Conservation (phyloP, 2,888 invertebrate species). For the Xanthia togata region DNA sequence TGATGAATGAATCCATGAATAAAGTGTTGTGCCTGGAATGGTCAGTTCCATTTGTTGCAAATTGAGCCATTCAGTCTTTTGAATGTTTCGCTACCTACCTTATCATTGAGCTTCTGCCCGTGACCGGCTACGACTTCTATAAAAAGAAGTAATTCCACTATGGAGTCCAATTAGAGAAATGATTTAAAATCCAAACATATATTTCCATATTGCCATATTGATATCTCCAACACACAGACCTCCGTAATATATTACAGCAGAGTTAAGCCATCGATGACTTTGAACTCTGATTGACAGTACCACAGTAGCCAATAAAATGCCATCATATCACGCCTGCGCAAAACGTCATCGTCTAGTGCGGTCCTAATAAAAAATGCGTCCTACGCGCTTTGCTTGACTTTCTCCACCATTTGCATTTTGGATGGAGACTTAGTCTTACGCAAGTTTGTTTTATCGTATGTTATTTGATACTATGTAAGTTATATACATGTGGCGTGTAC, state of each 20-base stretch:
- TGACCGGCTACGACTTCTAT: not conserved
- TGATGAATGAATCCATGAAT: not conserved
- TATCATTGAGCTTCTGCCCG: not conserved
- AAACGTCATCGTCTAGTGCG: constrained; percentile 59
- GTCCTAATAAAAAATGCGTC: constrained; percentile 76
- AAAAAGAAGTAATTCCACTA: not conserved
- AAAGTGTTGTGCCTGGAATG: not conserved
- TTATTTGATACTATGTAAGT: constrained; percentile 65
- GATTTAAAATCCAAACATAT: not conserved
- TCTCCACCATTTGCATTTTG: constrained; percentile 80
- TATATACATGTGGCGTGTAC: constrained; percentile 44
- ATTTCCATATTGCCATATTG: not conserved
- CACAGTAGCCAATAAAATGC: constrained; percentile 52
- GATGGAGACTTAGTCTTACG: constrained; percentile 62
- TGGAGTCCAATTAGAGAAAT: constrained; percentile 22
- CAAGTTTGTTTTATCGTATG: constrained; percentile 59
- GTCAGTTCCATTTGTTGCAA: not conserved
- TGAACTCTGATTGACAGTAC: constrained; percentile 33
- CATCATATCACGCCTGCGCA: constrained; percentile 66
- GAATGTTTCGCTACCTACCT: not conserved
- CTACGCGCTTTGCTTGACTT: constrained; percentile 73
- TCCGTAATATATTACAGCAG: constrained; percentile 3
- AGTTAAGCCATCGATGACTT: constrained; percentile 15
- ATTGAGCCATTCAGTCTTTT: not conserved
- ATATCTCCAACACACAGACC: not conserved